phyloP scores from a whole-genome alignment of 2,888 invertebrate species.

The Acronicta psi region DNA sequence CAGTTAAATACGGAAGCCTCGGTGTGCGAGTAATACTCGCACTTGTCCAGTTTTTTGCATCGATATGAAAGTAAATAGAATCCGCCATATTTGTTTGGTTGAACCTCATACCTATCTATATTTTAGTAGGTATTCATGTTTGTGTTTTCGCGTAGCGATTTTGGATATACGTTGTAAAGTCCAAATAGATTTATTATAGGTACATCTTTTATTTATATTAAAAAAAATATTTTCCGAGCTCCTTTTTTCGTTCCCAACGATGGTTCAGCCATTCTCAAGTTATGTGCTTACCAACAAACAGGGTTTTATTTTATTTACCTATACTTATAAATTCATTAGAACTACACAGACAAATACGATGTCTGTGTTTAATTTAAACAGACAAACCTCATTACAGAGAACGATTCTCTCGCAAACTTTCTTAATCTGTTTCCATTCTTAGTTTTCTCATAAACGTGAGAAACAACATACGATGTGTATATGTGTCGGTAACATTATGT shows the following conservation, averaged over 20 bases:
- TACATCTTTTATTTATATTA: too few relatives aligned
- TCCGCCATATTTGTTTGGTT: slow-evolving; percentile 30
- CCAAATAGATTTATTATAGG: too few relatives aligned
- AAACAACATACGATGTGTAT: slow-evolving; percentile 64
- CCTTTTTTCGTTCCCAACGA: too few relatives aligned
- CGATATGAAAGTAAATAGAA: slow-evolving; percentile 36
- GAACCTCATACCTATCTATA: not conserved
- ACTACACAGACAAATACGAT: slow-evolving; percentile 32
- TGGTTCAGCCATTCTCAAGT: too few relatives aligned
- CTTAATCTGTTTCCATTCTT: slow-evolving; percentile 80
- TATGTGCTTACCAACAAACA: too few relatives aligned
- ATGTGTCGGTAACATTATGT: slow-evolving; percentile 14
- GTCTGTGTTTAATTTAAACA: slow-evolving; percentile 76
- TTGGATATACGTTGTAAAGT: too few relatives aligned
- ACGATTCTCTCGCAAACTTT: slow-evolving; percentile 71
- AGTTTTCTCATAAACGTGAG: slow-evolving; percentile 79
- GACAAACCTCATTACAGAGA: slow-evolving; percentile 70
- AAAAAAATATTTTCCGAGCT: too few relatives aligned
- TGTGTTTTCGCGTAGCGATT: not conserved
- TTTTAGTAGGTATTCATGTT: slow-evolving; percentile 1
- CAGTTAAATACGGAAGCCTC: too few relatives aligned
- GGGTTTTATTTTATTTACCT: too few relatives aligned
- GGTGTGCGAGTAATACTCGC: too few relatives aligned
- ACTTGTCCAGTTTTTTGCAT: slow-evolving; percentile 39
- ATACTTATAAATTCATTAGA: not conserved